Percentiles rank a stretch among this genome's conserved stretches.
These are phyloP conservation scores for Macrosteles quadrilineatus DNA, from an alignment of 1,140 invertebrate genomes.

Conservation along the genomic window DNA sequence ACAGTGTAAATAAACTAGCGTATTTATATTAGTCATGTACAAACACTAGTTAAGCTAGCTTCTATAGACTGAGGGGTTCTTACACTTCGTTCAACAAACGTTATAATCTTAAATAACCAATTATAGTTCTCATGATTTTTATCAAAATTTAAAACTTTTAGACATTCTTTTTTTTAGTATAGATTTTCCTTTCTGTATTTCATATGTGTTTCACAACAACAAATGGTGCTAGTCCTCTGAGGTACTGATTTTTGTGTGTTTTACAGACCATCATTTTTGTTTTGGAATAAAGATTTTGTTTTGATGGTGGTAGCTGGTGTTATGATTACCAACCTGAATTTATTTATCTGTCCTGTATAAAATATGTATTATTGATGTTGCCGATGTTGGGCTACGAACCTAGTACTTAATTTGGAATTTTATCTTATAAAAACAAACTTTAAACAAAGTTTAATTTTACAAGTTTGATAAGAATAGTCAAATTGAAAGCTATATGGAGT, in stretches of 20 bases:
- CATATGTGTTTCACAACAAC: no score
- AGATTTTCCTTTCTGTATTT: no score
- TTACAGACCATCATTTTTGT: background rate
- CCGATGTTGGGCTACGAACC: background rate
- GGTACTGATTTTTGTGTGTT: constrained; percentile 9
- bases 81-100: no score
- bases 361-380: background rate
- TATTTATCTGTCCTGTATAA: background rate
- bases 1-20: constrained; percentile 11
- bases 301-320: background rate
- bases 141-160: no score
- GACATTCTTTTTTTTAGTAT: no score
- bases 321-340: background rate
- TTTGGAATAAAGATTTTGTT: background rate
- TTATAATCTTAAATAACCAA: no score
- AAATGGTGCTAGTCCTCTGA: constrained; percentile 12
- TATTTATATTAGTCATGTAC: constrained; percentile 14
- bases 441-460: background rate
- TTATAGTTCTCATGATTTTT: no score
- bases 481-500: background rate
- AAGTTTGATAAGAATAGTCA: background rate
- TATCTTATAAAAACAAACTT: background rate
- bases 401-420: no score
- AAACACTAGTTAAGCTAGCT: constrained; percentile 3
- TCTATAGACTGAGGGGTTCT: background rate